Evolutionary conservation across 2,888 invertebrate species (phyloP).

Genomic region (Parthenolecanium corni): DNA sequence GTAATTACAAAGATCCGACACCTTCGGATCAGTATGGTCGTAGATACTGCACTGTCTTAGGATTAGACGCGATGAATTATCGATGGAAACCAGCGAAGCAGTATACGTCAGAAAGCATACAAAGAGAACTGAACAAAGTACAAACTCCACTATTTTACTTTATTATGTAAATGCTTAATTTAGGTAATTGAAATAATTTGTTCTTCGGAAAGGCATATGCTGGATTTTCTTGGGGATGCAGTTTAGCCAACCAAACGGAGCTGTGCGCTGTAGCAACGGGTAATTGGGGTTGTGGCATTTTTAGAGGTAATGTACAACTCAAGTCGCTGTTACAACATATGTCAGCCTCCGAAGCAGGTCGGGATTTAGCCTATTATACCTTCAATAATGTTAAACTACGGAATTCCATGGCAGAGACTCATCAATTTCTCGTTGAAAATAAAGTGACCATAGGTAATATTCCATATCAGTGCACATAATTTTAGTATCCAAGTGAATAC

Average conservation of each 20-base stretch:
- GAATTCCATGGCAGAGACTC: slow-evolving; percentile 51
- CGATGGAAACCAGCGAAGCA: slow-evolving; percentile 39
- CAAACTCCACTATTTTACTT: slow-evolving; percentile 29
- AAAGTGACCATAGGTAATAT: slow-evolving; percentile 50
- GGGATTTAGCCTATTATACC: slow-evolving; percentile 73
- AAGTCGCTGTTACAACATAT: slow-evolving; percentile 68
- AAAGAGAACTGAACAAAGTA: slow-evolving; percentile 79
- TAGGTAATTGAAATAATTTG: too few relatives aligned
- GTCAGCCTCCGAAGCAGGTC: slow-evolving; percentile 48
- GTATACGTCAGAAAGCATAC: slow-evolving; percentile 49
- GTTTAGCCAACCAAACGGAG: slow-evolving; percentile 35
- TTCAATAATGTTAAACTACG: slow-evolving; percentile 58
- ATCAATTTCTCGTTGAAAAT: slow-evolving; percentile 43
- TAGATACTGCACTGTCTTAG: slow-evolving; percentile 60
- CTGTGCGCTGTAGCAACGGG: slow-evolving; percentile 67
- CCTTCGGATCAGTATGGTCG: slow-evolving; percentile 57
- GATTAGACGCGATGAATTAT: slow-evolving; percentile 77
- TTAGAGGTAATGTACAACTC: slow-evolving; percentile 58
- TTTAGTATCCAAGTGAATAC: too few relatives aligned
- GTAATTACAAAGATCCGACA: slow-evolving; percentile 55
- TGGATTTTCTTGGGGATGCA: slow-evolving; percentile 46
- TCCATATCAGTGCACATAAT: too few relatives aligned
- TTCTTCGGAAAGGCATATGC: slow-evolving; percentile 64
- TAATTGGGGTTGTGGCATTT: slow-evolving; percentile 92
- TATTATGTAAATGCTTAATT: too few relatives aligned